Evolutionary conservation across 2,113 vertebrate species (phyloP), one percentile per base, ranked within the genome.

Genomic region (Holacanthus passer): DNA sequence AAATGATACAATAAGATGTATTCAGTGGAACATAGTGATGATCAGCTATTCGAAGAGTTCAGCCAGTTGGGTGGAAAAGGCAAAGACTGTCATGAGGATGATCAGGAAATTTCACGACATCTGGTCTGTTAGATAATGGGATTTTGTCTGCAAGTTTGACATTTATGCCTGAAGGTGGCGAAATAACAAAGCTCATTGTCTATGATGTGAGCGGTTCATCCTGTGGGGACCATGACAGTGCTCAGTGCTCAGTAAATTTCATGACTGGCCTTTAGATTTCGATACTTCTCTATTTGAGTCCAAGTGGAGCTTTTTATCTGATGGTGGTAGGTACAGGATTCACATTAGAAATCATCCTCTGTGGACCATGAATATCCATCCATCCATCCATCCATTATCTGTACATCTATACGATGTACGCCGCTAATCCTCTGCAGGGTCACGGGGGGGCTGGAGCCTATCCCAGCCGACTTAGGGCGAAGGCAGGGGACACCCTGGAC

Each of bases 171-270:
- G 24, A 48, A 7, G 9, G 5, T 20, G 19, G 27, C 6, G 0
- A 35, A 69, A 48, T 17, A 48, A 9, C 43, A 32, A 32, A 52
- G 14, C 67, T 53, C 48, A 53, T 7, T 53, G 67, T 39, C 67
- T 16, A 31, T 43, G 32, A n/a, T 35, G 13, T 12, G 31, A 62
- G 0, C 1, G 5, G 43, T 27, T 58, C 19, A n/a, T 64, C 50
- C n/a, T 58, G 56, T 82, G 56, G 41, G 58, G 65, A 63, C 45
- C 58, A 72, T 27, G 58, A 53, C n/a, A n/a, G n/a, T n/a, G 35
- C 35, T 37, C 35, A 6, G 14, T 52, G 4, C 22, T 27, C 9
- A 22, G 1, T 59, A 20, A 12, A 71, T 43, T 24, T 52, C 5
- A 52, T 27, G 22, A 22, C 16, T 29, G 5, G 32, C 7, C 19